Base-by-base conservation (phyloP, 2,113 vertebrate genomes). In the Macrotis lagotis region DNA sequence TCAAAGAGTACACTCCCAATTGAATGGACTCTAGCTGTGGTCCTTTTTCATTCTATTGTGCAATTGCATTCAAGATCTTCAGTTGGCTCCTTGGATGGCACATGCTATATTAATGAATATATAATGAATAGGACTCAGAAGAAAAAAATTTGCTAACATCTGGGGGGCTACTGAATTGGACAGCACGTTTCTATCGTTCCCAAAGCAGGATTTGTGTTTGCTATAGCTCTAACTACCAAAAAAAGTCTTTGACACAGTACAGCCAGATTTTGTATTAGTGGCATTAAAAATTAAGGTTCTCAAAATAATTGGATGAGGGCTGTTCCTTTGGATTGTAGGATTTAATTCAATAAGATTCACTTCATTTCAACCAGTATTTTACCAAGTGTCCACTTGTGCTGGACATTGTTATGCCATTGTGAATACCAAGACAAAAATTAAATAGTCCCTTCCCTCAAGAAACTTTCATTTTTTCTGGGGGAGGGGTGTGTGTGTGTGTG, bases 21-120 rank as follows among this genome's bases (percentile, higher is more conserved):
- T 74, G 59, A n/a, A 74, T 74, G 59, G 59, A 74, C 59, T 95
- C 24, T 51, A 74, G 31, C 37, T 28, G 0, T 93, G 37, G 47
- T 9, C 22, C 66, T 92, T 14, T 90, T 88, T 95, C 24, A 93
- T 14, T 51, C 25, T 6, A n/a, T 74, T 74, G 1, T 44, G 37
- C 8, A 7, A 83, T 37, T 92, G 49, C 53, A 96, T 9, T 50
- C 95, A 88, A 96, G 92, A 92, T 88, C 91, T 94, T 97, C 94
- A 7, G 92, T 47, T 44, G 50, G 28, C 51, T 25, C 31, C 0
- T 96, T 93, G 48, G 88, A 88, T 97, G 90, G 88, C 22, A 24
- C 52, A 52, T 9, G 14, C 44, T 94, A 51, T 92, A 50, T 90
- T 88, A 83, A 96, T 51, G 25, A 14, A 16, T 83, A 37, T 7